Evolutionary conservation across 2,113 vertebrate species (phyloP).

Genomic region (Lota lota): DNA sequence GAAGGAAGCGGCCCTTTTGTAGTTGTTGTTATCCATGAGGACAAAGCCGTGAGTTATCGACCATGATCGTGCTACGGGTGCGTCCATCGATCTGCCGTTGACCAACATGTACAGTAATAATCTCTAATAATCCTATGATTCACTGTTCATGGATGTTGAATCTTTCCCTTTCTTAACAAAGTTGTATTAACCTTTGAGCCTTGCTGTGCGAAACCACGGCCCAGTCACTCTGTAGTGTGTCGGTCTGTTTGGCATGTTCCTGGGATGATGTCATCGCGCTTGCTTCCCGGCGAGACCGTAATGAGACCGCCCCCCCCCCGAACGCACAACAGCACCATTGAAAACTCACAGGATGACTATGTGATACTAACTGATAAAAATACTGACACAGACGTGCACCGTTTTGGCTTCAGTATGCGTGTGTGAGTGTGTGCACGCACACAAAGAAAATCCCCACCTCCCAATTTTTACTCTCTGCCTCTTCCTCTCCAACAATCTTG

Average conservation of each 20-base stretch:
- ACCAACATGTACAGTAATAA: no score
- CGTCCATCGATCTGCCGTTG: no score
- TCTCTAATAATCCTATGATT: no score
- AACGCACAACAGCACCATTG: neutral
- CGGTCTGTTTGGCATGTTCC: neutral
- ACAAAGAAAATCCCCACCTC: neutral
- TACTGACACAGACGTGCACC: neutral
- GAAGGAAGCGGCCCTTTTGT: no score
- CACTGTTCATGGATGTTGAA: no score
- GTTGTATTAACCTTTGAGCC: neutral
- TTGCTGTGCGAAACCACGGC: neutral
- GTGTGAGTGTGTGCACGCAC: neutral
- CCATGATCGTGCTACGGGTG: no score
- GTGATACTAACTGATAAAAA: neutral
- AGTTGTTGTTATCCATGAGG: no score
- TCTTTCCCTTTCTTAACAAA: neutral
- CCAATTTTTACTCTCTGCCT: constrained; percentile 9
- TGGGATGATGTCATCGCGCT: neutral
- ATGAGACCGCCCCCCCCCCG: neutral
- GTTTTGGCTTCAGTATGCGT: neutral
- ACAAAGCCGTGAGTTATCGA: no score
- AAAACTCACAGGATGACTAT: neutral
- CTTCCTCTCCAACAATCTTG: constrained; percentile 46
- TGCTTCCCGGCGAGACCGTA: neutral
- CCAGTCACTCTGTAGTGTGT: neutral